phyloP scores from a whole-genome alignment of 2,888 invertebrate genomes.

The Brachyptera risi region DNA sequence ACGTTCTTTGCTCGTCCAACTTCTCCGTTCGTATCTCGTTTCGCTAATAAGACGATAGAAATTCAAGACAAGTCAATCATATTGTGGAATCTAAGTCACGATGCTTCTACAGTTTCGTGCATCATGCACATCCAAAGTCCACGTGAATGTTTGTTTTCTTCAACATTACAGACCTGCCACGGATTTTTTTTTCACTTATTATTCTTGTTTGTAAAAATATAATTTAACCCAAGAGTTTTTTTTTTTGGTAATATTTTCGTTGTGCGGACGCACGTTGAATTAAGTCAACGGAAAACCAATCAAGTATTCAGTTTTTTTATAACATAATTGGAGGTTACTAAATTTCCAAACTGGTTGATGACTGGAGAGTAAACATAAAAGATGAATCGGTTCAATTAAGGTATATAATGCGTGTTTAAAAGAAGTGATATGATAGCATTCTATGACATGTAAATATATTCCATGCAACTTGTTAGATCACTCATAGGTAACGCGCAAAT shows the following conservation, averaged over 20 bases:
- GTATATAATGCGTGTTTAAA: too few species aligned
- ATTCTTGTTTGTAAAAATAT: not conserved
- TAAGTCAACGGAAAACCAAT: slow-evolving; percentile 18
- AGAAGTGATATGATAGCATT: too few species aligned
- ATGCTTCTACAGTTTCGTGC: not conserved
- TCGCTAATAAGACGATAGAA: slow-evolving; percentile 18
- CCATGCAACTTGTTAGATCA: too few species aligned
- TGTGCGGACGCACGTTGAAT: slow-evolving; percentile 1
- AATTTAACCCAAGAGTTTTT: not conserved
- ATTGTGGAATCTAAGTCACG: slow-evolving; percentile 13
- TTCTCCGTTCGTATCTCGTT: too few species aligned
- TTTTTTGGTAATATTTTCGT: not conserved
- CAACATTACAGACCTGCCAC: not conserved
- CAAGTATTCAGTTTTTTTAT: slow-evolving; percentile 10
- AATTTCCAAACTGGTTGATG: too few species aligned
- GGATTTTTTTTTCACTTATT: not conserved
- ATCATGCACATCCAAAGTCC: not conserved
- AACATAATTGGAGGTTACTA: slow-evolving; percentile 17
- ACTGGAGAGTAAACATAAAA: too few species aligned
- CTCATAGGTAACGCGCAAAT: too few species aligned
- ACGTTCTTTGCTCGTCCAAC: too few species aligned
- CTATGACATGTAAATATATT: too few species aligned
- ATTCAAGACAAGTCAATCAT: slow-evolving; percentile 21
- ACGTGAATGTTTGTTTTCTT: slow-evolving; percentile 6
- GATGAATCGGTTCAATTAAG: too few species aligned